These are phyloP conservation scores for Agrotis ipsilon DNA, from an alignment of 2,888 invertebrate genomes.

Conservation along the genomic window DNA sequence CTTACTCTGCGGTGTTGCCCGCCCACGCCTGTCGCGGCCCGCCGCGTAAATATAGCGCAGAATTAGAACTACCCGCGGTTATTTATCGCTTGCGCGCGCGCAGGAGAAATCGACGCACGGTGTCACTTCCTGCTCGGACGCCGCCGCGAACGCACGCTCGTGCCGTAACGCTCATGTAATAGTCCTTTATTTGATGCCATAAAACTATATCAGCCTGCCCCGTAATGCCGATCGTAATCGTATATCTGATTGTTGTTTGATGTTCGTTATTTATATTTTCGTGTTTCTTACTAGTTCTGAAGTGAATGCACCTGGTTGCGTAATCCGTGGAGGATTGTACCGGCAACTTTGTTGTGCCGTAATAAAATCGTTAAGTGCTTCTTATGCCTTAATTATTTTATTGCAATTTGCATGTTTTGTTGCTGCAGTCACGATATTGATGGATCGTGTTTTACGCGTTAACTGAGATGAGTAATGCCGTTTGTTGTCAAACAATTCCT, in stretches of 20 bases:
- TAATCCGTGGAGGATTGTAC: constrained; percentile 46
- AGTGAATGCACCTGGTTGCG: constrained; percentile 59
- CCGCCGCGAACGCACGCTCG: constrained; percentile 74
- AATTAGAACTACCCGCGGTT: constrained; percentile 88
- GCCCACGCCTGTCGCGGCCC: constrained; percentile 78
- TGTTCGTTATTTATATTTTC: constrained; percentile 65
- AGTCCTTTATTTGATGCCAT: constrained; percentile 79
- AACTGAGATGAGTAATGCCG: constrained; percentile 38
- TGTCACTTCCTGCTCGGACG: constrained; percentile 84
- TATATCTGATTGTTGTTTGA: constrained; percentile 70
- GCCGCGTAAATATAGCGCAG: constrained; percentile 86
- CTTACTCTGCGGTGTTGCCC: constrained; percentile 78
- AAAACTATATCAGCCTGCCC: constrained; percentile 77
- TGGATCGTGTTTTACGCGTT: constrained; percentile 57
- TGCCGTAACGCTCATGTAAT: constrained; percentile 75
- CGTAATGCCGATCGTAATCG: constrained; percentile 65
- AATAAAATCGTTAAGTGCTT: constrained; percentile 59
- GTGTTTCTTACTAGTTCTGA: constrained; percentile 47
- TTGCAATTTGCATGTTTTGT: constrained; percentile 58
- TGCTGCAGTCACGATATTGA: constrained; percentile 60
- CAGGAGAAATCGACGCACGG: constrained; percentile 74
- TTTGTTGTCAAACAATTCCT: constrained; percentile 29
- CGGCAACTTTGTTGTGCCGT: constrained; percentile 54
- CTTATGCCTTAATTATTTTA: constrained; percentile 63
- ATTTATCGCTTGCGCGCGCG: constrained; percentile 80